Evolutionary conservation across 1,140 invertebrate species (phyloP), one percentile per base, ranked within the genome.

Genomic region (Pemphigus obesinymphae): DNA sequence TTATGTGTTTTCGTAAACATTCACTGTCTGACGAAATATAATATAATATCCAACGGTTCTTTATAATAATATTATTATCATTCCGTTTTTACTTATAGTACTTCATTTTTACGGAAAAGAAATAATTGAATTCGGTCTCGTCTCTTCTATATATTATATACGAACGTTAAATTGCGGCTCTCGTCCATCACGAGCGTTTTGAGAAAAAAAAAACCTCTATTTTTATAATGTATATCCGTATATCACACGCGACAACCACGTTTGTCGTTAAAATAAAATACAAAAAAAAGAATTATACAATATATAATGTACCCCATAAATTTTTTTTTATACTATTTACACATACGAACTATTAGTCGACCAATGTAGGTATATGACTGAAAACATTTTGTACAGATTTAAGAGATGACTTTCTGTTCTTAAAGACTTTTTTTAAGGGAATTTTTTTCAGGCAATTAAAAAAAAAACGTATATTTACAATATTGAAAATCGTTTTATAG

Each of bases 1-100:
- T 80, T 80, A 80, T 20, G 55, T 20, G 34, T 78, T 78, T 58
- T 26, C 50, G 75, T 29, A 78, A 43, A 78, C 53, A 58, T 23
- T 31, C 53, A 6, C n/a, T 34, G 50, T 1, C 75, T 58, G 75
- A 55, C 53, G 53, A 40, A 58, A 58, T 58, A 58, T 40, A 40
- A 58, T 53, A 75, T n/a, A 75, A 75, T 58, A 70, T 68, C 7
- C 66, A 40, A 43, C 45, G 70, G 45, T 72, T 73, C 48, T 45
- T 43, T 48, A 15, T 29, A 26, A 26, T 15, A 15, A 29, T 72
- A 40, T 73, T 45, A 8, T 45, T 29, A 15, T 26, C 23, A 37
- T 26, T 15, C 68, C 4, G 15, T 34, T 48, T 29, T 50, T 34
- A 48, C 29, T 66, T 34, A 66, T 66, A 34, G 34, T 34, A 66